Base-by-base conservation (phyloP, 1,140 invertebrate genomes). In the Harlomillsia oculata region DNA sequence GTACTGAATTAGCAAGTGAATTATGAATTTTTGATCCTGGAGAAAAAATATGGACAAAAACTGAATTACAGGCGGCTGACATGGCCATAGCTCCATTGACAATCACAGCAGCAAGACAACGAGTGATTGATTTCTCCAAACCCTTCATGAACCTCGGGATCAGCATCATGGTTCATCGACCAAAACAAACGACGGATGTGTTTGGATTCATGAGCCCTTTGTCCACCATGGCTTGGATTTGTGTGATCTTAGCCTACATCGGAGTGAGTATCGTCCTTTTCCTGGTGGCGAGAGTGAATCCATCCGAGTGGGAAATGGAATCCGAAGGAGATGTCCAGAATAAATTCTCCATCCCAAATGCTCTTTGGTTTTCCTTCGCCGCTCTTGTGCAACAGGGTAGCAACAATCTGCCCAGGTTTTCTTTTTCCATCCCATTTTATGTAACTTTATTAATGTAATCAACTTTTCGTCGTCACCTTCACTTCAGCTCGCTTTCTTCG, bases 141-240 rank as follows among this genome's bases (percentile, higher is more conserved):
- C 81, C 81, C 21, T 83, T 82, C 69, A 78, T 83, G 71, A 80
- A 78, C 49, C 72, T 82, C 3, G 82, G 82, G 16, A 58, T 58
- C 26, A 49, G 44, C 44, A 57, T 57, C 36, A 56, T 56, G 54
- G 43, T 56, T 50, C 81, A 81, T 67, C 80, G 79, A 65, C 80
- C 80, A 3, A 76, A 78, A 59, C 79, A 79, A 57, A 76, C 76
- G 55, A 69, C 71, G 5, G 78, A 77, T 1, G 76, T 80, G 1
- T 82, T 82, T 67, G 80, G 78, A 11, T 82, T 82, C 68, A 78
- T 83, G 78, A 78, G 78, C 49, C 82, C 81, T 6, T 67, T 83
- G 9, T 79, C 77, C 18, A 77, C 74, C 30, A 48, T 59, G 28
- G 80, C 82, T 41, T 82, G 80, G 80, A 74, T 79, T 67, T 80